Base-by-base conservation (phyloP, 2,797 vertebrate species). In the Phrynocephalus guinanensis region DNA sequence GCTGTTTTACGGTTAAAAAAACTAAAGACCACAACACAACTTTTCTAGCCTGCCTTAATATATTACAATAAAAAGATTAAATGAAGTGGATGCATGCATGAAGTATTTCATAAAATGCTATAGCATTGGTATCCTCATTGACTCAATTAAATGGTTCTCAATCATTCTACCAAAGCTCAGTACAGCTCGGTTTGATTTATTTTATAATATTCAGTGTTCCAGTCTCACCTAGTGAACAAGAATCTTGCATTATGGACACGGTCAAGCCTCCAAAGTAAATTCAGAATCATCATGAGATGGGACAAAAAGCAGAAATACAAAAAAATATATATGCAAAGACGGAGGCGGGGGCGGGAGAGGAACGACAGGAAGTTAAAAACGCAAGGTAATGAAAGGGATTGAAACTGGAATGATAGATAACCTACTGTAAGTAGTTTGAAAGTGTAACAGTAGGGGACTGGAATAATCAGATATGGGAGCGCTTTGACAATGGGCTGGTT, bases 391-490 rank as follows among this genome's bases (percentile, higher is more conserved):
- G 94, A 96, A 95, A 95, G 92, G 84, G 92, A 93, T 93, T 91
- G 87, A 90, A 93, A 96, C 89, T 91, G 88, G 87, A 96, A 93
- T 91, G 93, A 96, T 90, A 93, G 79, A 83, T 92, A 93, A 94
- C 94, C 95, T 91, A 93, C 95, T 91, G 93, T 94, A 95, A 95
- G 90, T 92, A 86, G 92, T 92, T 92, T 96, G 92, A 96, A 96
- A 95, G 94, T 91, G 85, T 93, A 95, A 93, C 94, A 96, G 95
- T 94, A 87, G 95, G 95, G 95, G 94, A 94, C 90, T 93, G 90
- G 93, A 93, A 94, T 95, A 93, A 94, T 96, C 95, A 95, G 93
- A 96, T 93, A 94, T 89, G 90, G 90, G 91, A 95, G 93, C 3
- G 2, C 92, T 86, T 84, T 92, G 91, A 95, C 95, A 95, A 94